phyloP scores from a whole-genome alignment of 2,113 vertebrate genomes.

The Rhinoptilus africanus region DNA sequence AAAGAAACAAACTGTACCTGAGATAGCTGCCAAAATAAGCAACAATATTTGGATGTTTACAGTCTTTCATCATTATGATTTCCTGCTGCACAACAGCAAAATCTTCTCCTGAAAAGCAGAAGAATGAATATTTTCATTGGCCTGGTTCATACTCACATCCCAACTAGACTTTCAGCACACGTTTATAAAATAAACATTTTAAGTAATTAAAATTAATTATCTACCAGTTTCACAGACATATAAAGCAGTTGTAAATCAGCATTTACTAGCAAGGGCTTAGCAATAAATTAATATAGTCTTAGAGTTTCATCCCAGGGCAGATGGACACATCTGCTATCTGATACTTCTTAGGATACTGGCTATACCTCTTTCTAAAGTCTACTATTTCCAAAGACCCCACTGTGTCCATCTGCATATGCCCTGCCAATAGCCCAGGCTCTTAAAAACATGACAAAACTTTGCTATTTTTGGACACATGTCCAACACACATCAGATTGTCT shows the following conservation, averaged over 20 bases:
- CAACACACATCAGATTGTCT: neutral
- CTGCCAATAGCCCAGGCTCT: neutral
- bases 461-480: neutral
- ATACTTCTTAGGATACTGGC: neutral
- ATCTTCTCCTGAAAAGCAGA: constrained; percentile 88
- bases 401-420: neutral
- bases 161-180: neutral
- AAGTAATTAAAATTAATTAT: neutral
- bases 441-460: neutral
- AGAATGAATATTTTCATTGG: constrained; percentile 38
- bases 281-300: neutral
- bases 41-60: constrained; percentile 98
- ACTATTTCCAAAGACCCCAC: neutral
- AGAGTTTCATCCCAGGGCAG: neutral
- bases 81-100: constrained; percentile 99
- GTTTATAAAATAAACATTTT: constrained; percentile 15
- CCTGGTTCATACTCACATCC: neutral
- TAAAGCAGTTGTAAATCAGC: neutral
- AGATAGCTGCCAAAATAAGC: constrained; percentile 99
- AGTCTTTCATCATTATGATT: constrained; percentile 99
- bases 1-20: constrained; percentile 80
- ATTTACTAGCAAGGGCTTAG: neutral
- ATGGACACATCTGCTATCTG: neutral
- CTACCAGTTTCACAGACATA: neutral
- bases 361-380: neutral